Evolutionary conservation across 2,888 invertebrate species (phyloP), one percentile per base, ranked within the genome.

Genomic region (Synergus gifuensis): DNA sequence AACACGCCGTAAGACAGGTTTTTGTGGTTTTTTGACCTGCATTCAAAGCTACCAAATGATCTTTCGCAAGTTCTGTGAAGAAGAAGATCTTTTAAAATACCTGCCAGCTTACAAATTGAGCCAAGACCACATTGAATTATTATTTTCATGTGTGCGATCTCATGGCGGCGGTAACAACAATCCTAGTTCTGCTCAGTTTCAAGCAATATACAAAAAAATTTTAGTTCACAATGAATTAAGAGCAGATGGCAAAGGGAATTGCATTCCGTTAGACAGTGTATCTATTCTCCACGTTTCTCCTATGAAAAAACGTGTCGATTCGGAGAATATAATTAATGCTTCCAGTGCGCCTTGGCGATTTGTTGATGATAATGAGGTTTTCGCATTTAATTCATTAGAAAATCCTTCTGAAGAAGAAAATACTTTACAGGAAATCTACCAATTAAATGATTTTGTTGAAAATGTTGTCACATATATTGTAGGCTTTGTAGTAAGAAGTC

Each of bases 231-330:
- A 36, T 7, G 42, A 66, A n/a, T 40, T 66, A 14, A 66, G 42
- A 66, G 64, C 64, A 5, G 42, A 36, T 42, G 64, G 40, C 16
- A 66, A 36, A 16, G 64, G 64, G 16, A 66, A 66, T 66, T 66
- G 64, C 64, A 66, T 66, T 42, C 40, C 64, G 8, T n/a, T 66
- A n/a, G 64, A 42, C 14, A 16, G 14, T 40, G 16, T 64, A 11
- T 64, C 64, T 16, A 64, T 64, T 40, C 40, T 40, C 40, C 64
- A 64, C 14, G 64, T 64, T 36, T 64, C 36, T 11, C 40, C 40
- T 36, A 40, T 14, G 36, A 36, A 36, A 0, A 14, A 14, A 4
- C 28, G 9, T 40, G 4, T 40, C 16, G 3, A 36, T 14, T 64
- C 64, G 7, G 42, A 66, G 16, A 66, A 66, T n/a, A 4, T 66